A percentile compares a stretch with the other conserved stretches of the same genome.
Evolutionary conservation across 2,797 vertebrate genomes (phyloP).

Genomic region (Alcedo atthis): DNA sequence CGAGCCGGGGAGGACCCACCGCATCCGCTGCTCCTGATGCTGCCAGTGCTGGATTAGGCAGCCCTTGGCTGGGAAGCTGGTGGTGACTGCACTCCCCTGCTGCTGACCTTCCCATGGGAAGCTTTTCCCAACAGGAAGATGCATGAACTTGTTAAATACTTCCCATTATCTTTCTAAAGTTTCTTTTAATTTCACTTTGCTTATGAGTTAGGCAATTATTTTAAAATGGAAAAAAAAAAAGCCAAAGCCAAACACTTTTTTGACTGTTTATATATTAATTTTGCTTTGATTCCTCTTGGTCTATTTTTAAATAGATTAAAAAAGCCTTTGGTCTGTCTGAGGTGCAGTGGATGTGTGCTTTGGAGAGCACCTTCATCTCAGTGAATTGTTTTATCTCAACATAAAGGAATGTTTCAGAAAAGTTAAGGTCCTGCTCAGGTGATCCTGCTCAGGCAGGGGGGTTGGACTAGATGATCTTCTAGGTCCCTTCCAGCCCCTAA

Average conservation of each 20-base stretch:
- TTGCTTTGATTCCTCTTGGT: not conserved
- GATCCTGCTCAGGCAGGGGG: too few species aligned
- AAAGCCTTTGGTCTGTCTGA: not conserved
- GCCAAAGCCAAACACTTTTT: not conserved
- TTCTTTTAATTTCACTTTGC: not conserved
- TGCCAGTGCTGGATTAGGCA: slow-evolving; percentile 4
- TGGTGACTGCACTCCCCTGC: not conserved
- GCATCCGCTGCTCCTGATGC: not conserved
- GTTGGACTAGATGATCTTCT: too few species aligned
- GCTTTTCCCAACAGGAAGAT: not conserved
- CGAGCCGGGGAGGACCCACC: not conserved
- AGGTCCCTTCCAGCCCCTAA: too few species aligned
- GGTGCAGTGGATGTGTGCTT: not conserved
- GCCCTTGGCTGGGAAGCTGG: not conserved
- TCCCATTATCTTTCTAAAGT: not conserved
- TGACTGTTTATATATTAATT: not conserved
- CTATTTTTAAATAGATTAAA: not conserved
- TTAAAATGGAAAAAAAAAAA: not conserved
- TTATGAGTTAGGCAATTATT: not conserved
- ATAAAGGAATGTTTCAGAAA: not conserved
- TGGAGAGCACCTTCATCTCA: not conserved
- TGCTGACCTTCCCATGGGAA: not conserved
- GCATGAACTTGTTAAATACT: slow-evolving; percentile 6
- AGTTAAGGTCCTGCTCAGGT: not conserved
- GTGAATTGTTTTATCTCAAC: not conserved